A percentile compares a stretch with the other conserved stretches of the same genome.
Evolutionary conservation across 2,113 vertebrate genomes (phyloP).

Genomic region (Psammodynastes pulverulentus): DNA sequence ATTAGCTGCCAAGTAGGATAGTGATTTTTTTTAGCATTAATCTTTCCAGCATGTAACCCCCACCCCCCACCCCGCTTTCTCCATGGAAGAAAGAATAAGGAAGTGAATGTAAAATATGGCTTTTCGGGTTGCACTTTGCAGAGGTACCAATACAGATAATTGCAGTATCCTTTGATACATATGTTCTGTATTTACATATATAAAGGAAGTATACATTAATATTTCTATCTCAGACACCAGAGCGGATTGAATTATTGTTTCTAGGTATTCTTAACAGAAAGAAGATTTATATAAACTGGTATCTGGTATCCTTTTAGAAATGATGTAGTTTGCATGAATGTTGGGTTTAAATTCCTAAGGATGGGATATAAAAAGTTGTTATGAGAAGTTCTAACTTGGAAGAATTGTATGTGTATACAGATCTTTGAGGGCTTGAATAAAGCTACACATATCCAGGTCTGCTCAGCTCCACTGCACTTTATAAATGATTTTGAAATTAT

Average conservation of each 20-base stretch:
- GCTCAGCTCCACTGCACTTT: neutral
- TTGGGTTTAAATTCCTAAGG: neutral
- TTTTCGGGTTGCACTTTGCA: neutral
- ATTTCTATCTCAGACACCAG: neutral
- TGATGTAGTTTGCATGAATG: neutral
- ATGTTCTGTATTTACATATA: neutral
- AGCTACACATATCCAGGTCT: neutral
- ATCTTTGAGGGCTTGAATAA: neutral
- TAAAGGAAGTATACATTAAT: neutral
- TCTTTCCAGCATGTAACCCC: neutral
- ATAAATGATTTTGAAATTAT: neutral
- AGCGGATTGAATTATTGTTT: neutral
- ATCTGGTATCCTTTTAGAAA: neutral
- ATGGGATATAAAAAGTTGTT: neutral
- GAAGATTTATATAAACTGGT: neutral
- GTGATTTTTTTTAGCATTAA: constrained; percentile 41
- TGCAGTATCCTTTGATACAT: neutral
- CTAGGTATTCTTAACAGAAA: neutral
- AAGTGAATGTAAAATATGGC: constrained; percentile 9
- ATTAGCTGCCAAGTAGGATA: constrained; percentile 56
- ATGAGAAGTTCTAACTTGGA: neutral
- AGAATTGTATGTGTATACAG: neutral
- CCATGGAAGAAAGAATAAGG: neutral
- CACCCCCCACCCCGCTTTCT: no score
- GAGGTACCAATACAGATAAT: neutral